Percentiles rank a stretch among this genome's conserved stretches.
These are phyloP conservation scores for Crocidura indochinensis DNA, from an alignment of 2,797 vertebrate species.

Conservation along the genomic window DNA sequence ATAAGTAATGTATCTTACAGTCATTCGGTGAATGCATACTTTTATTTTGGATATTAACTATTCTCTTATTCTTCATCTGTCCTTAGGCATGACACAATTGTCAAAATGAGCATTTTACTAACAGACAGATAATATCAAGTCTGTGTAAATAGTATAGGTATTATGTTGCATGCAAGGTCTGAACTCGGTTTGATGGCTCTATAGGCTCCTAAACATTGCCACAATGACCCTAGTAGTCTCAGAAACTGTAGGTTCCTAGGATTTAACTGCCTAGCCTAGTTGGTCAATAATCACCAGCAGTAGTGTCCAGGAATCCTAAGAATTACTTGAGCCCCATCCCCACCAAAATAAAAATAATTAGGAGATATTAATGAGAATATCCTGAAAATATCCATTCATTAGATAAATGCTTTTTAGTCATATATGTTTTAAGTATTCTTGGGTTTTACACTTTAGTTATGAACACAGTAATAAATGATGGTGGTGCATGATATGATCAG, in stretches of 20 bases:
- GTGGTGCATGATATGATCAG: background rate
- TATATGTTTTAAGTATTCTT: background rate
- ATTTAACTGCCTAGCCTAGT: too few relatives aligned
- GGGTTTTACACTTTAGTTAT: background rate
- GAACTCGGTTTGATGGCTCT: too few relatives aligned
- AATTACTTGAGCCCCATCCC: too few relatives aligned
- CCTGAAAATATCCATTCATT: constrained; percentile 52
- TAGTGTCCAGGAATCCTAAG: too few relatives aligned
- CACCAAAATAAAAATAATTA: constrained; percentile 1
- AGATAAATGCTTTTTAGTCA: constrained; percentile 40
- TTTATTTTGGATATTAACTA: background rate
- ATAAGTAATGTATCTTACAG: background rate
- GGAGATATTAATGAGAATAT: constrained; percentile 9
- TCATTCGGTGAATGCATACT: background rate
- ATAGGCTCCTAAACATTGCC: too few relatives aligned
- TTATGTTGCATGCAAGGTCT: too few relatives aligned
- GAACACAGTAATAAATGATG: background rate
- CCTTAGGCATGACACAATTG: background rate
- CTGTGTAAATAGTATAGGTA: too few relatives aligned
- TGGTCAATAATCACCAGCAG: too few relatives aligned
- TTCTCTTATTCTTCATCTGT: background rate
- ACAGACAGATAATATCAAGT: background rate
- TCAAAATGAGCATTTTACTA: constrained; percentile 49
- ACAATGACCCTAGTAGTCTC: too few relatives aligned
- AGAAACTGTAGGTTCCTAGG: too few relatives aligned